Conservation (phyloP, 2,888 invertebrate species). For the Metalampra italica region DNA sequence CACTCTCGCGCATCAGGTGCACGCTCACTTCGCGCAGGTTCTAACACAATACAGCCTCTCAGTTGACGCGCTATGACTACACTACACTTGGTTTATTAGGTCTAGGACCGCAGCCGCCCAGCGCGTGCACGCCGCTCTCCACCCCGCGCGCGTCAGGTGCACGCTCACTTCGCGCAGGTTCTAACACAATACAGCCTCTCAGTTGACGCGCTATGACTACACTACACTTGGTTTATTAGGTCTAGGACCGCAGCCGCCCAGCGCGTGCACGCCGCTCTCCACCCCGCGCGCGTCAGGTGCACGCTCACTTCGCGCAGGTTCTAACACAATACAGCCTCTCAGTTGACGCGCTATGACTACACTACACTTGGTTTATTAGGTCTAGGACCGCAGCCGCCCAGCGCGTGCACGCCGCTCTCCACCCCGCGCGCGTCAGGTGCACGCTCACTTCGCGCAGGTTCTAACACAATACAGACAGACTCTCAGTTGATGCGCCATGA, state of each 20-base stretch:
- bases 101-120: conserved; percentile 91
- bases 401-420: conserved; percentile 81
- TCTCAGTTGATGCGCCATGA: neutral
- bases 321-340: conserved; percentile 53
- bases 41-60: conserved; percentile 49
- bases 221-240: no score
- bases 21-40: conserved; percentile 92
- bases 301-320: conserved; percentile 92
- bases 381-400: conserved; percentile 91
- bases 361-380: no score
- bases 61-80: neutral
- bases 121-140: conserved; percentile 81
- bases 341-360: neutral
- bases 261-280: conserved; percentile 81
- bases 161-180: conserved; percentile 92
- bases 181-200: conserved; percentile 49
- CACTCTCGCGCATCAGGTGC: conserved; percentile 83
- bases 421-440: conserved; percentile 81
- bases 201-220: neutral
- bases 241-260: conserved; percentile 91
- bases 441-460: conserved; percentile 92
- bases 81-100: no score
- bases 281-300: conserved; percentile 81
- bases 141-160: conserved; percentile 81
- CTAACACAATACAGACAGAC: conserved; percentile 59